phyloP scores from a whole-genome alignment of 2,888 invertebrate species.

The Macrosiphum euphorbiae region DNA sequence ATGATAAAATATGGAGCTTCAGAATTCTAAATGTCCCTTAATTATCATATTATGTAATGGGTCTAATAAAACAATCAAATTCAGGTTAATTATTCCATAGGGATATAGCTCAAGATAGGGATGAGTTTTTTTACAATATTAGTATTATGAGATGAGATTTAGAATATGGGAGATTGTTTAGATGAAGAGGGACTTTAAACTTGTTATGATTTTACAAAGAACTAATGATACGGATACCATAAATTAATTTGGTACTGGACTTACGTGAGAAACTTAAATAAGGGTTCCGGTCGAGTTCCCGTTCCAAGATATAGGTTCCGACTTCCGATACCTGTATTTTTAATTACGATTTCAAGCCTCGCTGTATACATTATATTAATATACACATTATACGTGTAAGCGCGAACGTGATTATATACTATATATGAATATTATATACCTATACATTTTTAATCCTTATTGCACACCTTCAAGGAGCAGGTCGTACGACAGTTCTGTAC shows the following conservation, averaged over 20 bases:
- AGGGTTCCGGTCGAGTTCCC: neutral
- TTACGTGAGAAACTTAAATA: neutral
- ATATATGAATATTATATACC: neutral
- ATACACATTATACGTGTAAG: too few species aligned
- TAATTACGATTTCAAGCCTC: neutral
- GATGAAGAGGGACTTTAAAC: neutral
- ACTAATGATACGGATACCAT: neutral
- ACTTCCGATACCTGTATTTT: neutral
- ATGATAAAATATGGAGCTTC: neutral
- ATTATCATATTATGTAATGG: neutral
- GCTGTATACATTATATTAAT: neutral
- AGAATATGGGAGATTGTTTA: neutral
- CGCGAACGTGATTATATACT: neutral
- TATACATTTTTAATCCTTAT: neutral
- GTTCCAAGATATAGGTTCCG: neutral
- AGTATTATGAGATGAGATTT: neutral
- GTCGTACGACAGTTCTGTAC: neutral
- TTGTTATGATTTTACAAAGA: neutral
- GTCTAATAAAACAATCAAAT: neutral
- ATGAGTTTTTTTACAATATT: neutral
- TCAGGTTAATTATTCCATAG: neutral
- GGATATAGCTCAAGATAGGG: neutral
- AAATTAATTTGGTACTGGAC: neutral
- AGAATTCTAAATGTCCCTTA: neutral
- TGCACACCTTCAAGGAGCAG: neutral